These are phyloP conservation scores for Apotomis betuletana DNA, from an alignment of 2,888 invertebrate species.

Conservation along the genomic window DNA sequence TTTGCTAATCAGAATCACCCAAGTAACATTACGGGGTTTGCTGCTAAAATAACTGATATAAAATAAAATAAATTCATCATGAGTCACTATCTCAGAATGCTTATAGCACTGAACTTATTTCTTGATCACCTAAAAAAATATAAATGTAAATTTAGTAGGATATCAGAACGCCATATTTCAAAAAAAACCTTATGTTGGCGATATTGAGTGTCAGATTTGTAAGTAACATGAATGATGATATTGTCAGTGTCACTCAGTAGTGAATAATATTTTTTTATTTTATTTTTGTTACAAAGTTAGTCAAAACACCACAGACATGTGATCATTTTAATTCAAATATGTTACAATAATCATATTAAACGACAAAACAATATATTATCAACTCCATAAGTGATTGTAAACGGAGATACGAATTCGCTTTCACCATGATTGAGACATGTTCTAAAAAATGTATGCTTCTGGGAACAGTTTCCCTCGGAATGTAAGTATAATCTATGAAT, in stretches of 20 bases:
- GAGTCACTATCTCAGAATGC: too few relatives aligned
- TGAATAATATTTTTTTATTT: neutral
- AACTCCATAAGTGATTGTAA: neutral
- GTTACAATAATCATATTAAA: neutral
- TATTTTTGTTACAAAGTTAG: neutral
- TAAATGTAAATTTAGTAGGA: too few relatives aligned
- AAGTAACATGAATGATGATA: too few relatives aligned
- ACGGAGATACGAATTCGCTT: slow-evolving; percentile 4
- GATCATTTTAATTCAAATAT: neutral
- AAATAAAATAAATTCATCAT: too few relatives aligned
- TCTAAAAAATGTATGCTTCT: slow-evolving; percentile 92
- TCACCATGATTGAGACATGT: slow-evolving; percentile 91
- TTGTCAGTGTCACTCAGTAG: neutral
- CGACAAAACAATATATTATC: neutral
- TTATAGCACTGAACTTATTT: too few relatives aligned
- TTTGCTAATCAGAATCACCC: too few relatives aligned
- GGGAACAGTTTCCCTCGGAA: slow-evolving; percentile 89
- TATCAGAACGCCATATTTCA: too few relatives aligned
- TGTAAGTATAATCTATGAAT: slow-evolving; percentile 80
- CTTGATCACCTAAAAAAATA: too few relatives aligned
- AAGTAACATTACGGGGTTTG: too few relatives aligned
- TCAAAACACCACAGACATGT: slow-evolving; percentile 3
- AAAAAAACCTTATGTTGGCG: too few relatives aligned
- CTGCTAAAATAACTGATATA: too few relatives aligned
- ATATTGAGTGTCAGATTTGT: too few relatives aligned